Evolutionary conservation across 1,140 invertebrate genomes (phyloP).

Genomic region (Drosophila sucinea): DNA sequence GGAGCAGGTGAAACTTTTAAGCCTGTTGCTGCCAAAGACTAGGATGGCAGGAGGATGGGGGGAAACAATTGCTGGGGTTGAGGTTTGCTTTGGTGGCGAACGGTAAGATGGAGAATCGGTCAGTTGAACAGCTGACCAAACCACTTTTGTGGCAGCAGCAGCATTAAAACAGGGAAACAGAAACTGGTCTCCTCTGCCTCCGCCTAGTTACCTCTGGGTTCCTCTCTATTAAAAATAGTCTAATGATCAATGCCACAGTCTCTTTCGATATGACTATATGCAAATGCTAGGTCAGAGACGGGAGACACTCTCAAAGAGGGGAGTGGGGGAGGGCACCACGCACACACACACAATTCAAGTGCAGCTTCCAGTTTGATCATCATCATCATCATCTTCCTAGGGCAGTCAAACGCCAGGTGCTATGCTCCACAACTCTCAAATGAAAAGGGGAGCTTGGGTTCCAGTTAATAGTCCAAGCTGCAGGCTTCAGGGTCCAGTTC

Average conservation of each 20-base stretch:
- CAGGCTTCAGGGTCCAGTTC: conserved; percentile 5
- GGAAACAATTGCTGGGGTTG: conserved; percentile 29
- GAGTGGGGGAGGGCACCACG: conserved; percentile 13
- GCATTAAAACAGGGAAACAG: conserved; percentile 40
- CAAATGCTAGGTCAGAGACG: conserved; percentile 32
- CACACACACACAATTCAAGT: conserved; percentile 48
- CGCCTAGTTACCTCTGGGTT: conserved; percentile 20
- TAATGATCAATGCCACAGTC: conserved; percentile 66
- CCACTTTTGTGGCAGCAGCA: conserved; percentile 59
- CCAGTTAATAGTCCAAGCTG: conserved; percentile 48
- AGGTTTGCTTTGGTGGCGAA: conserved; percentile 25
- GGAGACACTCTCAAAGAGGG: conserved; percentile 15
- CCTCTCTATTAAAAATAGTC: conserved; percentile 80
- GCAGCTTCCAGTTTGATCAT: conserved; percentile 64
- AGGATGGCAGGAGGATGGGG: background rate
- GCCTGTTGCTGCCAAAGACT: conserved; percentile 17
- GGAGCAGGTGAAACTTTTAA: conserved; percentile 74
- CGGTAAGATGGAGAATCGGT: background rate
- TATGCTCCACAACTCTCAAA: conserved; percentile 46
- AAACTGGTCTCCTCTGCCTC: conserved; percentile 47
- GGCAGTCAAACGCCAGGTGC: conserved; percentile 66
- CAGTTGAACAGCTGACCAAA: conserved; percentile 71
- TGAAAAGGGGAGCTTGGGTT: conserved; percentile 26
- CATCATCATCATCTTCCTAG: conserved; percentile 48
- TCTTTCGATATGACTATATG: conserved; percentile 26